Conservation (phyloP, 2,888 invertebrate genomes). For the Thecocarcelia acutangulata region DNA sequence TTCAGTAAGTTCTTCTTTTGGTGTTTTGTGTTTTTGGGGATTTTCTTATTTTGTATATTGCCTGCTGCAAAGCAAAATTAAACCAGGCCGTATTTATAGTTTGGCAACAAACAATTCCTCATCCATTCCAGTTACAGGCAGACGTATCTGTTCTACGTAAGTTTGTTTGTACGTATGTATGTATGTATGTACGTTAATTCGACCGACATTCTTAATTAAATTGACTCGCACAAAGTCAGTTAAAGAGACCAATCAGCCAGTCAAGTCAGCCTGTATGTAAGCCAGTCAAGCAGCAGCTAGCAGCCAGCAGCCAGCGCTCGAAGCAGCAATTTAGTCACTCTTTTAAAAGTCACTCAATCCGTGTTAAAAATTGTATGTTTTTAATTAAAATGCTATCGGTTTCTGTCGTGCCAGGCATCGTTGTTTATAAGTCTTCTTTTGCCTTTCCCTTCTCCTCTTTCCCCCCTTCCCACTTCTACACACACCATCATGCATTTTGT, state of each 20-base stretch:
- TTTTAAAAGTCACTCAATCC: constrained; percentile 19
- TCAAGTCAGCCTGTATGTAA: too few species aligned
- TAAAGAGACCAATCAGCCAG: background rate
- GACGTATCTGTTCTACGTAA: too few species aligned
- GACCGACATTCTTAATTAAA: constrained; percentile 52
- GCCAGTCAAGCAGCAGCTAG: background rate
- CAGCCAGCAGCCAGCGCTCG: background rate
- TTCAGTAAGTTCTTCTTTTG: constrained; percentile 14
- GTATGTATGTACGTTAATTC: constrained; percentile 8
- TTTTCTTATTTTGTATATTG: constrained; percentile 12
- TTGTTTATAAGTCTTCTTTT: constrained; percentile 24
- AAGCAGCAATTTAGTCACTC: background rate
- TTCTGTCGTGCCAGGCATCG: constrained; percentile 62
- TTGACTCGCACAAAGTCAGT: constrained; percentile 39
- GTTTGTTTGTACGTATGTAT: background rate
- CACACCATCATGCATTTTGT: background rate
- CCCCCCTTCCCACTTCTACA: constrained; percentile 8
- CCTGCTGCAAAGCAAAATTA: background rate
- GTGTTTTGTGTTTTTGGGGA: background rate
- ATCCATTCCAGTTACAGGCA: constrained; percentile 3
- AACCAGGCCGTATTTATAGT: constrained; percentile 22
- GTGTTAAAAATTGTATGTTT: constrained; percentile 71
- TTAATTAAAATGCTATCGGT: constrained; percentile 72
- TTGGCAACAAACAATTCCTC: background rate
- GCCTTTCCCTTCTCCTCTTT: background rate